phyloP scores from a whole-genome alignment of 2,113 vertebrate genomes.

The Rhodinocichla rosea region DNA sequence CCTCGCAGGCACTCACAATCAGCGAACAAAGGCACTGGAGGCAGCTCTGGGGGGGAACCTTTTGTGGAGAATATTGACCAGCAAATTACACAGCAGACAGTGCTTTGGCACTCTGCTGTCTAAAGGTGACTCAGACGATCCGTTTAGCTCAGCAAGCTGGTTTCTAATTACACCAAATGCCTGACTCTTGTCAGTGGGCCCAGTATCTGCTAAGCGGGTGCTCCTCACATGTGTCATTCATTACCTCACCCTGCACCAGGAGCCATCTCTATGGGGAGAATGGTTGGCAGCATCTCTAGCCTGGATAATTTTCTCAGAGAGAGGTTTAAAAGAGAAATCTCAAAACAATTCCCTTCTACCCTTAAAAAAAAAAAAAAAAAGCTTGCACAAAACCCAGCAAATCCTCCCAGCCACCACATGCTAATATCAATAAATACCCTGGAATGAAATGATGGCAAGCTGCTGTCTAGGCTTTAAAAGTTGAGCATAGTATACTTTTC shows the following conservation, averaged over 20 bases:
- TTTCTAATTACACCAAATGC: constrained; percentile 60
- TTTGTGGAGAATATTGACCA: constrained; percentile 58
- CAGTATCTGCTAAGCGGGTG: constrained; percentile 12
- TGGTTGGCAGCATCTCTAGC: not conserved
- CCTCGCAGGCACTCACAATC: not conserved
- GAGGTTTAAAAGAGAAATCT: not conserved
- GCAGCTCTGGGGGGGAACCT: not conserved
- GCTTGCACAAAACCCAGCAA: not conserved
- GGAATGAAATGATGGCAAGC: constrained; percentile 33
- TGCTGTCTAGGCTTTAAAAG: constrained; percentile 3
- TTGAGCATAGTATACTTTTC: constrained; percentile 39
- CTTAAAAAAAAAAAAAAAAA: not conserved
- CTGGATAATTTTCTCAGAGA: not conserved
- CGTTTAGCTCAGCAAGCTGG: constrained; percentile 20
- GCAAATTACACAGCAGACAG: constrained; percentile 38
- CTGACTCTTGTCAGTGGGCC: constrained; percentile 39
- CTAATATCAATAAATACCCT: constrained; percentile 47
- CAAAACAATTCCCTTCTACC: not conserved
- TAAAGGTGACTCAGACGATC: constrained; percentile 40
- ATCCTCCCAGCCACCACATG: not conserved
- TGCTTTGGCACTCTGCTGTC: constrained; percentile 5
- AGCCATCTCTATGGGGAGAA: not conserved
- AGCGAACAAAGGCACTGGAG: not conserved
- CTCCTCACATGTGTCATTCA: constrained; percentile 33
- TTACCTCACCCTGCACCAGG: not conserved